Base-by-base conservation (phyloP, 2,888 invertebrate species). In the Andrena bicolor region DNA sequence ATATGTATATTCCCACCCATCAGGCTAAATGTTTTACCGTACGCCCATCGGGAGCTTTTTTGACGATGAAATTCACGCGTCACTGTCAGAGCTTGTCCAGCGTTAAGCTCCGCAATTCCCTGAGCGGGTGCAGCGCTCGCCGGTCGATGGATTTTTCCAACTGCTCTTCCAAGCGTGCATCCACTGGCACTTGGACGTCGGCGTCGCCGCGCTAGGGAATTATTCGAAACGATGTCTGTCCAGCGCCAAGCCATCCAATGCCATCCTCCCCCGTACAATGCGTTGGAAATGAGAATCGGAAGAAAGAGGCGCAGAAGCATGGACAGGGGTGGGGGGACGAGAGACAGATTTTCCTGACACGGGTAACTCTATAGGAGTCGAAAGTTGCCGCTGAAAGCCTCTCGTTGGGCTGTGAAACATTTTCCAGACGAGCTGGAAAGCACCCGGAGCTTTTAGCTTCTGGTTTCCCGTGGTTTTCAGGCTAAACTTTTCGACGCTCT, bases 361-460 rank as follows among this genome's bases (percentile, higher is more conserved):
- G 49, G 23, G 82, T 83, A 83, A 83, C 78, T 76, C 79, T 70
- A 73, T 76, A 75, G 56, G 58, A 76, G 69, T 64, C 53, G 72
- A 83, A 84, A 84, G 60, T 84, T 80, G 26, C 51, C 58, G 69
- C 28, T 84, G 80, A 84, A 84, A 84, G 80, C 80, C 71, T 71
- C 65, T 80, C 69, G 80, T 64, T 60, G 60, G 76, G 79, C 49
- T 76, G 77, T 53, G 74, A 70, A 84, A 78, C 83, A 83, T 87
- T 83, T 79, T 75, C 68, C 60, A 65, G 60, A 49, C 75, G 58
- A 64, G 48, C 58, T 70, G 51, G 58, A 60, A 71, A 81, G 69
- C 75, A 48, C 69, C 71, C 49, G 65, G 56, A 51, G 88, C 84
- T 87, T 87, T 87, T 80, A 80, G 82, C 84, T 58, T 76, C 74